A percentile compares a stretch with the other conserved stretches of the same genome.
Evolutionary conservation across 2,113 vertebrate genomes (phyloP).

Genomic region (Odocoileus hemionus): DNA sequence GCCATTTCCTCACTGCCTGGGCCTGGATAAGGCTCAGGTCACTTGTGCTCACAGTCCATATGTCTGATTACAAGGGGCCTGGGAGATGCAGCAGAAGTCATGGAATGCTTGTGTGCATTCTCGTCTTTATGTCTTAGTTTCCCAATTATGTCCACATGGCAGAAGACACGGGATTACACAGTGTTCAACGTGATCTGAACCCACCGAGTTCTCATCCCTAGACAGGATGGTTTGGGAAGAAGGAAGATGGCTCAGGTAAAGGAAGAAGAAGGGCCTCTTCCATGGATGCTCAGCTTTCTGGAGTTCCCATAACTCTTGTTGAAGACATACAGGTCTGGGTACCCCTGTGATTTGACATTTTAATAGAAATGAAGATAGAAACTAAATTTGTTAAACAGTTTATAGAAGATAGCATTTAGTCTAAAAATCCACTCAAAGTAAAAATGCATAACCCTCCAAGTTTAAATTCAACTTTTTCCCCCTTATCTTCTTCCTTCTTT

Average conservation of each 20-base stretch:
- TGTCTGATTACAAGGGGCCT: background rate
- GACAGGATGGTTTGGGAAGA: background rate
- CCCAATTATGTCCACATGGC: background rate
- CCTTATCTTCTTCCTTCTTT: background rate
- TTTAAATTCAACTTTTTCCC: background rate
- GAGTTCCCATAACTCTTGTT: background rate
- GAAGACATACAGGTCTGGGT: background rate
- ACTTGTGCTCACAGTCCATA: fast-evolving
- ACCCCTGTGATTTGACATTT: background rate
- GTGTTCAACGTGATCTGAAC: background rate
- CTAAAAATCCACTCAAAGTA: background rate
- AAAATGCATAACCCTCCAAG: background rate
- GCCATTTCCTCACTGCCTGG: background rate
- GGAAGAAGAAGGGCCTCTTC: background rate
- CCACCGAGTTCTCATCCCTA: background rate
- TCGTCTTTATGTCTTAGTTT: fast-evolving
- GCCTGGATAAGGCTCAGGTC: background rate
- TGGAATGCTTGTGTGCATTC: fast-evolving
- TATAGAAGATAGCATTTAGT: background rate
- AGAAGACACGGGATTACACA: too few relatives aligned
- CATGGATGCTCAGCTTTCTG: background rate
- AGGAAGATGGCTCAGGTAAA: background rate
- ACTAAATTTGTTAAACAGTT: background rate
- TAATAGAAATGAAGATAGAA: background rate
- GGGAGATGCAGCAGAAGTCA: fast-evolving